phyloP scores from a whole-genome alignment of 2,797 vertebrate genomes.

The Cercopithecus mitis region DNA sequence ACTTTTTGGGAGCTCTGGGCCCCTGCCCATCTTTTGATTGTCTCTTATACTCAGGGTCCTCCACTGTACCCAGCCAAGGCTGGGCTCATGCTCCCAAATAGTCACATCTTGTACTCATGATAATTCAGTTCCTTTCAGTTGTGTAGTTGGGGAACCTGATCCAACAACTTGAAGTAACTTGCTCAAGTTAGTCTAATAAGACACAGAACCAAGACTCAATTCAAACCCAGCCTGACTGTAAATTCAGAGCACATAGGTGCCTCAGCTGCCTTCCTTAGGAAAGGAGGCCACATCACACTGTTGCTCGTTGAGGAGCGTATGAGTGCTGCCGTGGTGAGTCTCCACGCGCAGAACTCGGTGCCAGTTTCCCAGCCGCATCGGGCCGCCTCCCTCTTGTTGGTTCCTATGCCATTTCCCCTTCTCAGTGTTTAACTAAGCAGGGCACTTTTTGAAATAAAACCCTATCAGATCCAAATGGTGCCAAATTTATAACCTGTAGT shows the following conservation, averaged over 20 bases:
- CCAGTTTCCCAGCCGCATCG: rapidly evolving
- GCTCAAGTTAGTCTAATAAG: background rate
- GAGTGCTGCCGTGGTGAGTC: no score
- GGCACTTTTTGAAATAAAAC: conserved; percentile 43
- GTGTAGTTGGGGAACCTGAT: background rate
- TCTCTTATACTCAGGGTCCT: background rate
- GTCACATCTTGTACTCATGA: background rate
- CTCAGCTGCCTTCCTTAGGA: background rate
- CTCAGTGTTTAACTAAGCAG: background rate
- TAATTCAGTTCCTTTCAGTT: background rate
- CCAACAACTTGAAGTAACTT: background rate
- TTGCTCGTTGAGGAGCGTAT: background rate
- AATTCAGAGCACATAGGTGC: background rate
- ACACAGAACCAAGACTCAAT: background rate
- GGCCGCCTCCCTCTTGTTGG: background rate
- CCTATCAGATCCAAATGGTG: conserved; percentile 23
- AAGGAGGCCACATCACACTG: background rate
- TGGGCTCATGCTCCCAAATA: background rate
- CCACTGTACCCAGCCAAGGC: background rate
- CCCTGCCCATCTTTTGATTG: background rate
- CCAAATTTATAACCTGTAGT: conserved; percentile 60
- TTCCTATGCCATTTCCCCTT: background rate
- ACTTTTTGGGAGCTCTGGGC: background rate
- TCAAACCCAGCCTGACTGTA: background rate
- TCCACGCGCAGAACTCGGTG: rapidly evolving